These are phyloP conservation scores for Cranoglanis bouderius DNA, from an alignment of 2,113 vertebrate genomes.

Conservation along the genomic window DNA sequence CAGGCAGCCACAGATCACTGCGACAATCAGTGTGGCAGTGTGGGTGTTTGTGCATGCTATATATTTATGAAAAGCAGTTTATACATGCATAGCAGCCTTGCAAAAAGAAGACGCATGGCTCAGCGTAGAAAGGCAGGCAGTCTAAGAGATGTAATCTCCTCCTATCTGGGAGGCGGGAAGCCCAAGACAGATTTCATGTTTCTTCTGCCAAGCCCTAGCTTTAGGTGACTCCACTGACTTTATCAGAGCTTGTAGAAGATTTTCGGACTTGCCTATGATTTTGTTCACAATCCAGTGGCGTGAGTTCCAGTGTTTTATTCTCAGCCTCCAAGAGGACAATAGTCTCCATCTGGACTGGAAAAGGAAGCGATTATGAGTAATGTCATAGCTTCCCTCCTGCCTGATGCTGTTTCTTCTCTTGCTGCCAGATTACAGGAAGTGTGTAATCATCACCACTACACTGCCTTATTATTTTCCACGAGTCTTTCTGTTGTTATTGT, in stretches of 20 bases:
- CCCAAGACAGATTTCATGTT: constrained; percentile 56
- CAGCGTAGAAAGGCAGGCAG: constrained; percentile 38
- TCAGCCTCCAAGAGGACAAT: constrained; percentile 22
- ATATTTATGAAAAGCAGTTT: constrained; percentile 57
- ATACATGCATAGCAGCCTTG: constrained; percentile 61
- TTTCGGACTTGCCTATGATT: not conserved
- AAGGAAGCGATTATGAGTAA: constrained; percentile 52
- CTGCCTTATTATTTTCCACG: not conserved
- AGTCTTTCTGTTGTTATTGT: not conserved
- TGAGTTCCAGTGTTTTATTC: not conserved
- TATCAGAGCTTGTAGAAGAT: constrained; percentile 26
- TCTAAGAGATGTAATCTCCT: constrained; percentile 64
- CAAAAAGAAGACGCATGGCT: constrained; percentile 63
- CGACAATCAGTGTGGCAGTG: not conserved
- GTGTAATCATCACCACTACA: not conserved
- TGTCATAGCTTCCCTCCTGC: constrained; percentile 37
- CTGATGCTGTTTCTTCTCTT: constrained; percentile 9
- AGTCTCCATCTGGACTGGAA: constrained; percentile 40
- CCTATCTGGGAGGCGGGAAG: constrained; percentile 54
- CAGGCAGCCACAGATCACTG: constrained; percentile 47
- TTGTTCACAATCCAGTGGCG: not conserved
- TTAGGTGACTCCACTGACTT: constrained; percentile 42
- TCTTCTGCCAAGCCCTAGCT: constrained; percentile 50
- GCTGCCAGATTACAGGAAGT: constrained; percentile 31
- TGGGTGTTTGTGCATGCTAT: constrained; percentile 30